Evolutionary conservation across 2,888 invertebrate species (phyloP).

Genomic region (Torymus texanus): DNA sequence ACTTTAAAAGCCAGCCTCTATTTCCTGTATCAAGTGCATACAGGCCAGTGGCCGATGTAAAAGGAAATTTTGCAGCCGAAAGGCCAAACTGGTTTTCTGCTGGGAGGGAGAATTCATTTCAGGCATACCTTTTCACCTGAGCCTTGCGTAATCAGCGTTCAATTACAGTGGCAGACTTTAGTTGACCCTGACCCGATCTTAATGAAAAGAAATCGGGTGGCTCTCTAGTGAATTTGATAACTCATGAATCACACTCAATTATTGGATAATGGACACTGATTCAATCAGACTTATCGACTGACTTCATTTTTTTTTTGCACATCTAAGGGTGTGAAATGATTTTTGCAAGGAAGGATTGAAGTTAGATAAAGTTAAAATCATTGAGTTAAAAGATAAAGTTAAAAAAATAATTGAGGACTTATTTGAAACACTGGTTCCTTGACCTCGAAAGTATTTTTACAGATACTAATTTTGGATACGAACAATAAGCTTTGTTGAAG

Average conservation of each 20-base stretch:
- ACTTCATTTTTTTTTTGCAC: constrained; percentile 7
- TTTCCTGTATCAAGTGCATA: constrained; percentile 24
- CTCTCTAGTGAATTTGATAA: constrained; percentile 30
- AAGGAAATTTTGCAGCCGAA: constrained; percentile 6
- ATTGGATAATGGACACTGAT: constrained; percentile 35
- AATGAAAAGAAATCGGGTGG: constrained; percentile 51
- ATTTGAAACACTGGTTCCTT: too few species aligned
- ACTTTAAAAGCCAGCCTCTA: background rate
- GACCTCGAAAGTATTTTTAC: too few species aligned
- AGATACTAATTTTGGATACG: too few species aligned
- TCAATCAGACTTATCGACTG: constrained; percentile 24
- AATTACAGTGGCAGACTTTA: constrained; percentile 49
- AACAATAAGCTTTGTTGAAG: too few species aligned
- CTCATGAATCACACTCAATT: constrained; percentile 41
- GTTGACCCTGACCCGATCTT: constrained; percentile 57
- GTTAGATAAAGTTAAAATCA: background rate
- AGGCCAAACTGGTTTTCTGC: constrained; percentile 50
- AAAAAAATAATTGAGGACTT: background rate
- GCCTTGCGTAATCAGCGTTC: constrained; percentile 52
- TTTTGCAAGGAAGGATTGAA: background rate
- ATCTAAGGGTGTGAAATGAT: background rate
- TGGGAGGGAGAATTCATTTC: constrained; percentile 47
- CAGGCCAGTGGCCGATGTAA: background rate
- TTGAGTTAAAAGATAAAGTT: background rate
- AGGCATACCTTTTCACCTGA: constrained; percentile 54